Evolutionary conservation across 2,888 invertebrate species (phyloP).

Genomic region (Mythimna lalbum): DNA sequence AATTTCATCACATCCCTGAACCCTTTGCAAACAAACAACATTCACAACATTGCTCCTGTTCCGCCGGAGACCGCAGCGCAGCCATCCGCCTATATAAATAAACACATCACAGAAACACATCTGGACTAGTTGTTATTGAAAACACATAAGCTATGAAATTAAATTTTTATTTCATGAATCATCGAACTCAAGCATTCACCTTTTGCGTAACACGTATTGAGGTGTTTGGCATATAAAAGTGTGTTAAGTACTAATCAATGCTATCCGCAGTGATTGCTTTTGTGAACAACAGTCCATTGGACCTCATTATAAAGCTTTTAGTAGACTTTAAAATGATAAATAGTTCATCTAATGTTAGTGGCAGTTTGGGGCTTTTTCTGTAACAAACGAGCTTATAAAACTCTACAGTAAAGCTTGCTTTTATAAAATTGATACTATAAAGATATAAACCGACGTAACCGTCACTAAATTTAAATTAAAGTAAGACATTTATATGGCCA

Average conservation of each 20-base stretch:
- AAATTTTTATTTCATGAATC: constrained; percentile 38
- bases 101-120: constrained; percentile 45
- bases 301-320: constrained; percentile 36
- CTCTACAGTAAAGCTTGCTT: constrained; percentile 17
- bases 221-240: constrained; percentile 39
- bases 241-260: constrained; percentile 48
- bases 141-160: constrained; percentile 35
- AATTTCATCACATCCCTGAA: constrained; percentile 51
- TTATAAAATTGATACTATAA: constrained; percentile 38
- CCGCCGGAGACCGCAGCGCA: constrained; percentile 21
- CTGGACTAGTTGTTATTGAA: constrained; percentile 50
- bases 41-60: constrained; percentile 33
- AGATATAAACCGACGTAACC: constrained; percentile 19
- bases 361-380: neutral
- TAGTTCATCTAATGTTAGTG: constrained; percentile 12
- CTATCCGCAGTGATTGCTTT: constrained; percentile 25
- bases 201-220: constrained; percentile 35
- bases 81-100: constrained; percentile 31
- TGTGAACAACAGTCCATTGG: constrained; percentile 36
- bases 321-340: constrained; percentile 16
- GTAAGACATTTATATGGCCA: constrained; percentile 34
- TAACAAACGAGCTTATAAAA: constrained; percentile 11
- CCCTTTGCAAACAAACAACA: constrained; percentile 48
- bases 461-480: constrained; percentile 47
- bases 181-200: constrained; percentile 29